Percentiles rank a stretch among this genome's conserved stretches.
Evolutionary conservation across 92 coral and sea anemone species (phyloP).

Genomic region (Parazoanthus swiftii): DNA sequence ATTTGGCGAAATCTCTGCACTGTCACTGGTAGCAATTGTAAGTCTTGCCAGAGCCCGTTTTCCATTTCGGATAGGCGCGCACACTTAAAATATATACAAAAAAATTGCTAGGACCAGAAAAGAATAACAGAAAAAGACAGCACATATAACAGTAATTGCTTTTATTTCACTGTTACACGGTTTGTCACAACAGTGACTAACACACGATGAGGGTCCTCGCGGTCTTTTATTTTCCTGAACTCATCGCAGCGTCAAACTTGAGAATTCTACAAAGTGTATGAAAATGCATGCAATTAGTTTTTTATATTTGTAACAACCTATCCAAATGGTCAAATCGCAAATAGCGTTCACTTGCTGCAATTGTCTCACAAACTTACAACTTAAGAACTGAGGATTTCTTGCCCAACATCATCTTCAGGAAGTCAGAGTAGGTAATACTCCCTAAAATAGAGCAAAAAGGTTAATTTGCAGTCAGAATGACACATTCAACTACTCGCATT

Average conservation of each 20-base stretch:
- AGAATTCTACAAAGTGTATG: slow-evolving; percentile 61
- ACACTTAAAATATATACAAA: no score
- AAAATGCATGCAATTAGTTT: not conserved
- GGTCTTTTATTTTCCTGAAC: slow-evolving; percentile 61
- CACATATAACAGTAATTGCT: no score
- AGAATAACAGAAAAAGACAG: no score
- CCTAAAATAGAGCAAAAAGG: slow-evolving; percentile 47
- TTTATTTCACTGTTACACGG: no score
- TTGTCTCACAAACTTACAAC: slow-evolving; percentile 58
- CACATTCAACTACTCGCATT: no score
- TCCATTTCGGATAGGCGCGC: no score
- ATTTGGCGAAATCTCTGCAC: no score
- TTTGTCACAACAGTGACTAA: no score
- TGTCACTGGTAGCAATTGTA: no score
- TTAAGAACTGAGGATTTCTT: slow-evolving; percentile 89
- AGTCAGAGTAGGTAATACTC: slow-evolving; percentile 79
- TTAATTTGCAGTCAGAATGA: not conserved
- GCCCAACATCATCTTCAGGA: slow-evolving; percentile 95
- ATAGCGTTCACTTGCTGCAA: no score
- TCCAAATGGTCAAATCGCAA: not conserved
- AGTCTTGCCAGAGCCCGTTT: no score
- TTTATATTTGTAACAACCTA: not conserved
- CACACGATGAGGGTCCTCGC: slow-evolving; percentile 60
- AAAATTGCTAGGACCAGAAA: no score
- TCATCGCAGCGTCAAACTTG: slow-evolving; percentile 85